A percentile compares a stretch with the other conserved stretches of the same genome.
phyloP scores from a whole-genome alignment of 2,888 invertebrate genomes.

The Philereme vetulata region DNA sequence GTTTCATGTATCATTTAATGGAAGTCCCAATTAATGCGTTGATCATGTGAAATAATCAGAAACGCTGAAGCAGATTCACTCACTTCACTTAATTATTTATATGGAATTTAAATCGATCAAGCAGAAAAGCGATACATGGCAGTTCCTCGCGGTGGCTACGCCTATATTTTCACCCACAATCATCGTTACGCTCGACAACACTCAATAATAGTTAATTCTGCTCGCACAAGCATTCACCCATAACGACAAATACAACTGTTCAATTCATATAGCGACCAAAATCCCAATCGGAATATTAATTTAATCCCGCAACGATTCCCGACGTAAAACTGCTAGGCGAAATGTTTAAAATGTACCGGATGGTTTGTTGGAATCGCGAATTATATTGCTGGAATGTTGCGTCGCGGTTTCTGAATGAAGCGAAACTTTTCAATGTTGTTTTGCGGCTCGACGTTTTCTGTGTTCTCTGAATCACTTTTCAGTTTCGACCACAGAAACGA shows the following conservation, averaged over 20 bases:
- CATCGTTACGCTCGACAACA: constrained; percentile 41
- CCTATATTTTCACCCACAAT: constrained; percentile 45
- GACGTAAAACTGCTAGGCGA: constrained; percentile 40
- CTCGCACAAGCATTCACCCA: constrained; percentile 41
- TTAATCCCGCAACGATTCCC: constrained; percentile 42
- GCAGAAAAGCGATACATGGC: constrained; percentile 34
- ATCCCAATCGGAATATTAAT: constrained; percentile 49
- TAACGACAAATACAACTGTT: constrained; percentile 36
- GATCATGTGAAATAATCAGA: background rate
- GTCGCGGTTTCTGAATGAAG: constrained; percentile 52
- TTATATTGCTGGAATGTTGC: constrained; percentile 50
- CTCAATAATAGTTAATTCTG: constrained; percentile 48
- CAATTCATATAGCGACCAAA: constrained; percentile 33
- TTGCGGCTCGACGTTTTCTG: constrained; percentile 57
- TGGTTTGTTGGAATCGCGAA: constrained; percentile 54
- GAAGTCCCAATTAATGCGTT: background rate
- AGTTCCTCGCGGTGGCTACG: constrained; percentile 25
- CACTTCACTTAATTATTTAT: background rate
- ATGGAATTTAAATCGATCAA: background rate
- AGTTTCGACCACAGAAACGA: constrained; percentile 55
- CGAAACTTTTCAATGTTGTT: constrained; percentile 61
- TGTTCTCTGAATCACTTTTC: constrained; percentile 61
- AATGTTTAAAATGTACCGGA: constrained; percentile 36
- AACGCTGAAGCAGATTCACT: background rate
- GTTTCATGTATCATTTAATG: too few species aligned